A percentile compares a stretch with the other conserved stretches of the same genome.
These are phyloP conservation scores for Luscinia luscinia DNA, from an alignment of 2,797 vertebrate genomes.

Conservation along the genomic window DNA sequence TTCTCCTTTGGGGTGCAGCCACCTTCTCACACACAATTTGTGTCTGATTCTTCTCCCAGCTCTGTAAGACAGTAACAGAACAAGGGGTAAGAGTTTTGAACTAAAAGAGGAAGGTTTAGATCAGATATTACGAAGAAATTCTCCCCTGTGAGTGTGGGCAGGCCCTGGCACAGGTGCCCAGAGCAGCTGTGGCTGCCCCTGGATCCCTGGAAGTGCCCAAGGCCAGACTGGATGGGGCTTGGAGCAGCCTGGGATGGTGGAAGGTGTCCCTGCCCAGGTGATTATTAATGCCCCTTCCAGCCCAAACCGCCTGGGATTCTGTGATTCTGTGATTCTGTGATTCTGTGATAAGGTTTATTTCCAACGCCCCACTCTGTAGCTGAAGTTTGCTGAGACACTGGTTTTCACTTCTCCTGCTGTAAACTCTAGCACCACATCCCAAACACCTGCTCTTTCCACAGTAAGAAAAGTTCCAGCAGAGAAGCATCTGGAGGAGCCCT, in stretches of 20 bases:
- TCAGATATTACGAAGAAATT: background rate
- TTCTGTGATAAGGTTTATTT: background rate
- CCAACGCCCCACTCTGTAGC: background rate
- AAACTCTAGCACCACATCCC: background rate
- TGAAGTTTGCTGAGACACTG: background rate
- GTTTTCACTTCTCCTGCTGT: background rate
- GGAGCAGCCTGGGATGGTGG: background rate
- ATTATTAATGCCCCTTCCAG: accelerated
- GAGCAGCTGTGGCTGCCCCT: background rate
- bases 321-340: background rate
- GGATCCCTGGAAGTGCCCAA: background rate
- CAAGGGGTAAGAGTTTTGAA: background rate
- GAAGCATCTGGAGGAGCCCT: background rate
- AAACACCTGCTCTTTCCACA: background rate
- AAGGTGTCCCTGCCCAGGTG: background rate
- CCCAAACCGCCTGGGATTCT: background rate
- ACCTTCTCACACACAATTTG: background rate
- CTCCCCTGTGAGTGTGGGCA: accelerated
- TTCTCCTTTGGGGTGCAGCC: background rate
- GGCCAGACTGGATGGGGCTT: accelerated
- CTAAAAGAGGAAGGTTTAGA: background rate
- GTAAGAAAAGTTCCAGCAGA: background rate
- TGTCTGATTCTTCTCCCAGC: background rate
- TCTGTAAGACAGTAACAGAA: background rate
- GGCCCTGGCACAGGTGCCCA: background rate